Percentiles rank a stretch among this genome's conserved stretches.
Evolutionary conservation across 2,797 vertebrate genomes (phyloP).

Genomic region (Acrossocheilus fasciatus): DNA sequence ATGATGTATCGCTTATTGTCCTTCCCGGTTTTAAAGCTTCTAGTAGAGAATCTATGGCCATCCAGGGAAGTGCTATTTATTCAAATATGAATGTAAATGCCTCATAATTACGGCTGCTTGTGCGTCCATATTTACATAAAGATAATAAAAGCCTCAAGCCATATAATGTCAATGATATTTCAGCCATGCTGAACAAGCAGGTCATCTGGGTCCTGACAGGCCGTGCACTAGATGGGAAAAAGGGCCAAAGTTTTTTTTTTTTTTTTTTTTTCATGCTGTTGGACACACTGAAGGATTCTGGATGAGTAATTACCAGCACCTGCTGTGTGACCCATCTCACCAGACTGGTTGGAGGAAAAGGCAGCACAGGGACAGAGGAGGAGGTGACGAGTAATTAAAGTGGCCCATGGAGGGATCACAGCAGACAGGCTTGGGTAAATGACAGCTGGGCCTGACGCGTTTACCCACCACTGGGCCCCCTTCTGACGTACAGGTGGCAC

Average conservation of each 20-base stretch:
- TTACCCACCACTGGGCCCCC: conserved; percentile 33
- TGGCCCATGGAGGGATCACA: conserved; percentile 28
- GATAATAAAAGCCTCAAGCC: not conserved
- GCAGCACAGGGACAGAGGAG: conserved; percentile 4
- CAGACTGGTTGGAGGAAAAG: conserved; percentile 29
- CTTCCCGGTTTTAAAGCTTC: not conserved
- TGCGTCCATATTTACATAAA: not conserved
- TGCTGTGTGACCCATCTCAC: conserved; percentile 43
- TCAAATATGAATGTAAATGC: not conserved
- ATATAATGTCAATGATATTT: not conserved
- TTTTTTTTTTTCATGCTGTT: not conserved
- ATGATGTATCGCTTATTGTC: not conserved
- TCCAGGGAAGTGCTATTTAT: not conserved
- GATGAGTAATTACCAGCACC: conserved; percentile 53
- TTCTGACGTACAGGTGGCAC: conserved; percentile 47
- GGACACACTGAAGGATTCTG: conserved; percentile 21
- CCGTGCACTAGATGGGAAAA: not conserved
- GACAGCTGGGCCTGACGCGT: conserved; percentile 37
- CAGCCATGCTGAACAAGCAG: not conserved
- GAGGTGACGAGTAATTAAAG: conserved; percentile 59
- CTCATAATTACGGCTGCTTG: not conserved
- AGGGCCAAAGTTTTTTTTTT: not conserved
- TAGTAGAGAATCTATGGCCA: not conserved
- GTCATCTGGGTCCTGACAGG: not conserved
- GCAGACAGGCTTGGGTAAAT: conserved; percentile 52